A percentile compares a stretch with the other conserved stretches of the same genome.
These are phyloP conservation scores for Lophochroa leadbeateri DNA, from an alignment of 2,113 vertebrate genomes.

Conservation along the genomic window DNA sequence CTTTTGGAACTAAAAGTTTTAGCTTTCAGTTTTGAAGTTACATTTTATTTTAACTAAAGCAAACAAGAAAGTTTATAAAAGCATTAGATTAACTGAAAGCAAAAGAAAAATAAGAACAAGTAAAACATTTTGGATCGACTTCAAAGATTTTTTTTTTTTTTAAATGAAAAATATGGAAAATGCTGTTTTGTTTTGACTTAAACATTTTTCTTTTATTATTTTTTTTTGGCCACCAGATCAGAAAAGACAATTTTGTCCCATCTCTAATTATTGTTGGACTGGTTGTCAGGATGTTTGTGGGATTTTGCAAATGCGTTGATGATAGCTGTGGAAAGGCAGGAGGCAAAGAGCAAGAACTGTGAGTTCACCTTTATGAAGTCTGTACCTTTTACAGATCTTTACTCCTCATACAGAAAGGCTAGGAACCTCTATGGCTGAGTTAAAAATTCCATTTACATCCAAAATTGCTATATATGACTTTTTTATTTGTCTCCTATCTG, in stretches of 20 bases:
- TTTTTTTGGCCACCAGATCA: neutral
- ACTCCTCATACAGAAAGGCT: constrained; percentile 19
- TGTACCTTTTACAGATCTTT: constrained; percentile 12
- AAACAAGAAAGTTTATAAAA: neutral
- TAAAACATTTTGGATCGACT: neutral
- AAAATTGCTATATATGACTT: neutral
- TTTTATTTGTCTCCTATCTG: neutral
- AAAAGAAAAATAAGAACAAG: neutral
- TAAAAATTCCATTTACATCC: neutral
- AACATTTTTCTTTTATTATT: neutral
- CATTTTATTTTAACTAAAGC: neutral
- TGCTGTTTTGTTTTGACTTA: neutral
- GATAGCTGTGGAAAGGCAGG: neutral
- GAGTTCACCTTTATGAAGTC: constrained; percentile 2
- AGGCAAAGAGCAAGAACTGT: constrained; percentile 8
- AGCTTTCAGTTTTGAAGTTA: neutral
- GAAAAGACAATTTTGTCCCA: neutral
- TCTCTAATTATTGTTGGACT: neutral
- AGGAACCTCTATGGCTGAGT: neutral
- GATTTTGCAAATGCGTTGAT: neutral
- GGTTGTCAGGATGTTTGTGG: neutral
- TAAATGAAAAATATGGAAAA: neutral
- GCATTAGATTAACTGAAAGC: neutral
- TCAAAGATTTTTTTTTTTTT: neutral
- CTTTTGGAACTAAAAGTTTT: neutral